Evolutionary conservation across 2,113 vertebrate genomes (phyloP).

Genomic region (Carassius gibelio): DNA sequence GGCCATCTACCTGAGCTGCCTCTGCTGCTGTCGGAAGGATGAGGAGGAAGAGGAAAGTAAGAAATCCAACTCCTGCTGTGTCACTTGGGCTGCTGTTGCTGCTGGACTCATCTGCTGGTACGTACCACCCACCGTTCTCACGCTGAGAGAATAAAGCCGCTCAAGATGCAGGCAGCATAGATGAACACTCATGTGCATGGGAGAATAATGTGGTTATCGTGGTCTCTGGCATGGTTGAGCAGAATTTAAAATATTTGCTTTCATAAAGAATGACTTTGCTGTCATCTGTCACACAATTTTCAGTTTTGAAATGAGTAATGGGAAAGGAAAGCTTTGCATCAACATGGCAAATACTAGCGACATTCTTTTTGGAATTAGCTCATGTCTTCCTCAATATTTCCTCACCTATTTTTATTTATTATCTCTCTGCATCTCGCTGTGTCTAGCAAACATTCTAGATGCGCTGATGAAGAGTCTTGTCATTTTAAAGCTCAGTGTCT

Average conservation of each 20-base stretch:
- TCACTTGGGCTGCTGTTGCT: constrained; percentile 88
- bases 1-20: constrained; percentile 82
- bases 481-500: not conserved
- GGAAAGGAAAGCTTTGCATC: not conserved
- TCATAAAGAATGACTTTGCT: not conserved
- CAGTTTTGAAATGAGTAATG: not conserved
- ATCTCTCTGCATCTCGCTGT: not conserved
- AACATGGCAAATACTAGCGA: not conserved
- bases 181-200: not conserved
- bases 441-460: not conserved
- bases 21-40: constrained; percentile 84
- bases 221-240: not conserved
- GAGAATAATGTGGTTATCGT: not conserved
- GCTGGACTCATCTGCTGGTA: constrained; percentile 94
- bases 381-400: not conserved
- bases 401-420: not conserved
- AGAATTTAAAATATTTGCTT: not conserved
- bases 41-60: constrained; percentile 79
- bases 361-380: constrained; percentile 12
- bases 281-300: not conserved
- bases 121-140: constrained; percentile 56
- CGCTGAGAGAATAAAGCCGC: not conserved
- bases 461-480: not conserved
- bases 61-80: constrained; percentile 81
- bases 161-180: not conserved